Evolutionary conservation across 2,797 vertebrate genomes (phyloP).

Genomic region (Pachyuromys duprasi): DNA sequence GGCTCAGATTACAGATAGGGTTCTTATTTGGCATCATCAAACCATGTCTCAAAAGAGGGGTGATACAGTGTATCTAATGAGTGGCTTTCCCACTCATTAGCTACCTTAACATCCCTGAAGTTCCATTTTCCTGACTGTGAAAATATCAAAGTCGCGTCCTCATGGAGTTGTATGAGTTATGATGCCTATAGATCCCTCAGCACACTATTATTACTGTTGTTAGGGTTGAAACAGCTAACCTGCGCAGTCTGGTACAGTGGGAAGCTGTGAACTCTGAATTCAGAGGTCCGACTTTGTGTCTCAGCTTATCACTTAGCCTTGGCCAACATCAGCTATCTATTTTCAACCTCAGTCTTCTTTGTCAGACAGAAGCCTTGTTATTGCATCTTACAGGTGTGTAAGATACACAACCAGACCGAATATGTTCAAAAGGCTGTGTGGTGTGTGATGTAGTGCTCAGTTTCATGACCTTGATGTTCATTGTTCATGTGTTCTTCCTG

Average conservation of each 20-base stretch:
- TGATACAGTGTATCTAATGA: background rate
- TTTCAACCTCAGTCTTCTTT: background rate
- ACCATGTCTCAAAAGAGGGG: background rate
- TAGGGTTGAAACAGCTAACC: background rate
- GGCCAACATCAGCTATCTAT: background rate
- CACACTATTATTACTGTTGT: background rate
- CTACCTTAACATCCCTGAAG: background rate
- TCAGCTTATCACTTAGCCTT: background rate
- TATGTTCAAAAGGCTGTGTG: background rate
- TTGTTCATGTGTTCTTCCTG: background rate
- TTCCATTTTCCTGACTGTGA: background rate
- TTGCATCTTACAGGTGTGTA: background rate
- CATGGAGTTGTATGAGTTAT: background rate
- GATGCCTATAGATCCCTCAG: background rate
- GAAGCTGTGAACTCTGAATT: background rate
- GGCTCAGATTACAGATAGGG: background rate
- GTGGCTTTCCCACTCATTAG: background rate
- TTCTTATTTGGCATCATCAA: background rate
- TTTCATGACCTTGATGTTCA: background rate
- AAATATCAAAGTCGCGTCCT: background rate
- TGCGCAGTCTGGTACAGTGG: background rate
- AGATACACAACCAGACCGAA: background rate
- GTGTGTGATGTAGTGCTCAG: background rate
- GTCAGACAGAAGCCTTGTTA: background rate
- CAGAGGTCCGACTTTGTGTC: background rate